Evolutionary conservation across 2,113 vertebrate genomes (phyloP), one percentile per base, ranked within the genome.

Genomic region (Tinamus guttatus): DNA sequence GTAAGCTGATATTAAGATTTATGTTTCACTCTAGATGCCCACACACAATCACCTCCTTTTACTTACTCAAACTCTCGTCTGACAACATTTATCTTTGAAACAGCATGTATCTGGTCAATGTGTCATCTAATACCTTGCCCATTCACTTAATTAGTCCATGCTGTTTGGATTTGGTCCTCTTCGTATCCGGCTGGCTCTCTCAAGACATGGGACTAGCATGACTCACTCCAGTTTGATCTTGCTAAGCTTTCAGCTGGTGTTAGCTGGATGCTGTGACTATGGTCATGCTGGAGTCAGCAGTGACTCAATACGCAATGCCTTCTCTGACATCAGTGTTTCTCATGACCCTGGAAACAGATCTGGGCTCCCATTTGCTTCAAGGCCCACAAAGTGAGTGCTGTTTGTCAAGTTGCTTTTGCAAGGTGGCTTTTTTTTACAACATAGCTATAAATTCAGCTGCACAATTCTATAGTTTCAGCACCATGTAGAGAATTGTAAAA

Each of bases 131-230:
- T 17, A 28, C 15, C 21, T 4, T 34, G 28, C 34, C 49, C 17
- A 4, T 58, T 85, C 25, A 4, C 36, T 81, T 63, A 19, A 11
- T 75, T 24, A 20, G 20, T 21, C n/a, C 20, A 2, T 36, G 28
- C 3, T 87, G 15, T 71, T 84, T 81, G 11, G 21, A 34, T 60
- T 19, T 32, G 47, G 9, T 51, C 11, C 5, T 13, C 58, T 32
- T n/a, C 54, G 4, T 43, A 11, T 19, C n/a, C 63, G 40, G 2
- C 30, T 74, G 27, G 1, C 32, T 81, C 11, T 52, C 51, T 90
- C 4, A 0, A 2, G 9, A 32, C 22, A 27, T 3, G 51, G 34
- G 14, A 78, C 45, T 9, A 10, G 6, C 28, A 22, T 6, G 19
- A 49, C 36, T 83, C 36, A 30, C n/a, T 27, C 16, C 32, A 28